phyloP scores from a whole-genome alignment of 2,113 vertebrate genomes.

The Cyprinodon tularosa region DNA sequence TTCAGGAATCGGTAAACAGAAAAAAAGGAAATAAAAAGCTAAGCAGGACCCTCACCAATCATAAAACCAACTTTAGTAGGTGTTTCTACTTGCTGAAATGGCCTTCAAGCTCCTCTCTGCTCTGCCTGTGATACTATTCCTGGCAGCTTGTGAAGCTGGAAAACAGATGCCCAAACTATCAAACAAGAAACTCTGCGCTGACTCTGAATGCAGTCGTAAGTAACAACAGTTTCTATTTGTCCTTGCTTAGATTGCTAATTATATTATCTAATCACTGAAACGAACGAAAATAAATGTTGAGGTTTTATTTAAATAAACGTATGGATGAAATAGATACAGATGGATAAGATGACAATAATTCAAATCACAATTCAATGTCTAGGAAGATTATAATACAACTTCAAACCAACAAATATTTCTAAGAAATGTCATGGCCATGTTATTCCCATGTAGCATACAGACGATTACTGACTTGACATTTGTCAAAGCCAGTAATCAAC shows the following conservation, averaged over 20 bases:
- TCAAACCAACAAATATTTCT: too few species aligned
- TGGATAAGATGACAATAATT: not conserved
- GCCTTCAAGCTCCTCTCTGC: conserved; percentile 29
- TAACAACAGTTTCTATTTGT: conserved; percentile 27
- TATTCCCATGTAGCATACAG: too few species aligned
- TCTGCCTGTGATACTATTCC: conserved; percentile 62
- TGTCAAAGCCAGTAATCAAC: too few species aligned
- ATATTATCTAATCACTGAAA: not conserved
- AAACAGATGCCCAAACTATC: conserved; percentile 80
- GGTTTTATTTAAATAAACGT: not conserved
- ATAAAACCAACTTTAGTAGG: not conserved
- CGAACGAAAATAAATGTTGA: not conserved
- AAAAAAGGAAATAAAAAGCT: conserved; percentile 12
- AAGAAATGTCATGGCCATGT: too few species aligned
- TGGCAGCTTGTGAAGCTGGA: conserved; percentile 66
- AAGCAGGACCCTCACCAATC: conserved; percentile 3
- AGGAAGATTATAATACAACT: too few species aligned
- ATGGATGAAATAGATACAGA: not conserved
- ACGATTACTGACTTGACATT: too few species aligned
- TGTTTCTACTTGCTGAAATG: conserved; percentile 40
- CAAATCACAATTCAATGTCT: too few species aligned
- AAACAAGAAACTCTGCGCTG: conserved; percentile 79
- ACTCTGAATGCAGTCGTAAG: conserved; percentile 82
- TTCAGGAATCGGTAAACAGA: conserved; percentile 29
- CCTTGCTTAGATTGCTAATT: not conserved